Evolutionary conservation across 2,113 vertebrate species (phyloP).

Genomic region (Felis chaus): DNA sequence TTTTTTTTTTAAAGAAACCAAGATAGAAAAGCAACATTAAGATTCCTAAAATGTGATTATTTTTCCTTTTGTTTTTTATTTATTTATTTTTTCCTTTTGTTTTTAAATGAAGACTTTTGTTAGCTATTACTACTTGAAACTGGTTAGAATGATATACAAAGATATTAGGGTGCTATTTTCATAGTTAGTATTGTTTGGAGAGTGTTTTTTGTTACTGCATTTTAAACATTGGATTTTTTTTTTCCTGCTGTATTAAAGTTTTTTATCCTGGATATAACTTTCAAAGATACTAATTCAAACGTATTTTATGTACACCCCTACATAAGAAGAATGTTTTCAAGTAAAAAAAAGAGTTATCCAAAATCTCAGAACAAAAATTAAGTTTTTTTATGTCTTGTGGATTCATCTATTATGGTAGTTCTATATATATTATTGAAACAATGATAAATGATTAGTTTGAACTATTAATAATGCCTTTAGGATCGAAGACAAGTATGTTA

Average conservation of each 20-base stretch:
- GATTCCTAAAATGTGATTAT: neutral
- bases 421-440: neutral
- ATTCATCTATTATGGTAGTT: neutral
- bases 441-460: neutral
- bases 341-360: neutral
- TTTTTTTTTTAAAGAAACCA: neutral
- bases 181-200: neutral
- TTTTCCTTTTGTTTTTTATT: constrained; percentile 42
- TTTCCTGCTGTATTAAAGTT: neutral
- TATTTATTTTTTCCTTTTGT: constrained; percentile 6
- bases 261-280: constrained; percentile 21
- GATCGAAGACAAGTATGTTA: neutral
- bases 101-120: constrained; percentile 53
- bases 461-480: neutral
- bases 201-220: neutral
- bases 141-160: neutral
- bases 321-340: neutral
- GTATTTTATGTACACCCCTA: neutral
- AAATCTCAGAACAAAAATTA: neutral
- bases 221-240: constrained; percentile 28
- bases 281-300: neutral
- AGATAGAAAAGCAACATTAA: neutral
- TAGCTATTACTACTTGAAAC: neutral
- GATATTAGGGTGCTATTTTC: neutral
- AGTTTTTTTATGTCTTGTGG: neutral